Evolutionary conservation across 2,113 vertebrate species (phyloP).

Genomic region (Pipra filicauda): DNA sequence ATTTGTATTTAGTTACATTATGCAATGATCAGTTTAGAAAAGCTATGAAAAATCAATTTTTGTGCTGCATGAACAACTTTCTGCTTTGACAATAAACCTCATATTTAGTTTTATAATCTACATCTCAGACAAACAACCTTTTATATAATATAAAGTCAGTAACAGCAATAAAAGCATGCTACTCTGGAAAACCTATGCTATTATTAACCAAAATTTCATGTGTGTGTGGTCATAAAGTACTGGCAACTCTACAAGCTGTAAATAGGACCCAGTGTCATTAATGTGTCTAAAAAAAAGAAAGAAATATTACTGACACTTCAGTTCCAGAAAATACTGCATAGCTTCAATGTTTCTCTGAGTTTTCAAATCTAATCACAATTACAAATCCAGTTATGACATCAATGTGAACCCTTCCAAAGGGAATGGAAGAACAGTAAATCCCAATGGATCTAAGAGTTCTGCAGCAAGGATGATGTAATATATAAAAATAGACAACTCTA

Average conservation of each 20-base stretch:
- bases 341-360: slow-evolving; percentile 45
- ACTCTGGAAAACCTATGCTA: background rate
- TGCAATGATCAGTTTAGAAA: background rate
- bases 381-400: slow-evolving; percentile 67
- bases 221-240: background rate
- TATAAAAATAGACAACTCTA: slow-evolving; percentile 76
- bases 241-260: slow-evolving; percentile 14
- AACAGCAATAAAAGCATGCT: background rate
- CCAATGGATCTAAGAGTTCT: slow-evolving; percentile 63
- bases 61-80: background rate
- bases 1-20: background rate
- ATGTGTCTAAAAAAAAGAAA: background rate
- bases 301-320: slow-evolving; percentile 51
- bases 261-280: background rate
- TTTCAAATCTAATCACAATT: slow-evolving; percentile 67
- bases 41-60: background rate
- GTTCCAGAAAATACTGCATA: slow-evolving; percentile 45
- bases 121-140: background rate
- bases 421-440: slow-evolving; percentile 74
- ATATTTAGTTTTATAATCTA: background rate
- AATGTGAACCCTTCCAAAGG: slow-evolving; percentile 66
- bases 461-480: slow-evolving; percentile 76
- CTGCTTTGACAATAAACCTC: background rate
- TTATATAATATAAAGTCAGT: background rate
- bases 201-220: background rate